Evolutionary conservation across 2,113 vertebrate genomes (phyloP).

Genomic region (Rutilus rutilus): DNA sequence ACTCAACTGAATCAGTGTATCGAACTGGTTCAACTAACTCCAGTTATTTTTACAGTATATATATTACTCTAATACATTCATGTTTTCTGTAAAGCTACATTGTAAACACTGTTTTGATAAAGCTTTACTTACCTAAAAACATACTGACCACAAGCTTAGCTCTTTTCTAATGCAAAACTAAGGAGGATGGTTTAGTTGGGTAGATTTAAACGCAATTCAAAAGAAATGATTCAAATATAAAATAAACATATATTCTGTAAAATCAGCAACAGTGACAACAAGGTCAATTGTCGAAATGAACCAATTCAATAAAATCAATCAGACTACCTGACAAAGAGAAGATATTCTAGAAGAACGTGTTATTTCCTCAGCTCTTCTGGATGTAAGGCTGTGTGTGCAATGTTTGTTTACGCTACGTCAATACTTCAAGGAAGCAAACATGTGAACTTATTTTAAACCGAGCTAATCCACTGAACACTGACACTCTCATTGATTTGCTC

Average conservation of each 20-base stretch:
- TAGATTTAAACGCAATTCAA: not conserved
- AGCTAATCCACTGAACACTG: not conserved
- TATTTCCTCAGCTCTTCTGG: not conserved
- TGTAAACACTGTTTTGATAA: not conserved
- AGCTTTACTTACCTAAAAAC: not conserved
- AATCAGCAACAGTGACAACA: not conserved
- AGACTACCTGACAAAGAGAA: not conserved
- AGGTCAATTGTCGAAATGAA: not conserved
- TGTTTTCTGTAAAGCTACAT: not conserved
- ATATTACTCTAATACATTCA: not conserved
- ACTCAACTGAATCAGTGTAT: not conserved
- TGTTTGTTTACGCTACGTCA: not conserved
- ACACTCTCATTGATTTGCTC: not conserved
- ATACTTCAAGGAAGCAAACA: conserved; percentile 2
- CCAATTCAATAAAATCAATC: conserved; percentile 7
- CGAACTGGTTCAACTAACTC: too few species aligned
- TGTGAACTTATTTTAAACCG: not conserved
- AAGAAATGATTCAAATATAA: not conserved
- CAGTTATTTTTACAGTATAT: not conserved
- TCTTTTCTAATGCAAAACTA: not conserved
- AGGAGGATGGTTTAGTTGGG: not conserved
- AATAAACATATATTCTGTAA: not conserved
- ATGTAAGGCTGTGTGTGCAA: not conserved
- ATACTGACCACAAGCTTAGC: not conserved
- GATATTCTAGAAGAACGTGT: not conserved